Evolutionary conservation across 2,888 invertebrate species (phyloP).

Genomic region (Petrolisthes cinctipes): DNA sequence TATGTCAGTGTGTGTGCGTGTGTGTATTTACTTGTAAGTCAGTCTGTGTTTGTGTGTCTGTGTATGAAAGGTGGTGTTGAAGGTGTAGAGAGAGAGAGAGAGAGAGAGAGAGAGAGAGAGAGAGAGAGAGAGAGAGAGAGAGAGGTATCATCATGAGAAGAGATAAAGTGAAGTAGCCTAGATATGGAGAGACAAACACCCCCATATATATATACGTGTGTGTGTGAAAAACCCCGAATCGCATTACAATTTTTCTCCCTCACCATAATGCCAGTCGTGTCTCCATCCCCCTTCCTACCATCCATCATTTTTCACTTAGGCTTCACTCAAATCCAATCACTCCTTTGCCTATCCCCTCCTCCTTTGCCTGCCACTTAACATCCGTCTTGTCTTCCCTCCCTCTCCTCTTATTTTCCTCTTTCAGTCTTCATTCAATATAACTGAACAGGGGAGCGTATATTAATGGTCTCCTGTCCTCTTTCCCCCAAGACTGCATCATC

Average conservation of each 20-base stretch:
- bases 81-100: no score
- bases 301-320: slow-evolving; percentile 26
- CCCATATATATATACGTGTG: neutral
- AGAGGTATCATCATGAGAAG: no score
- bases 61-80: no score
- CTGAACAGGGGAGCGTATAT: neutral
- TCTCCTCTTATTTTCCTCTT: neutral
- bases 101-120: no score
- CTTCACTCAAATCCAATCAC: slow-evolving; percentile 13
- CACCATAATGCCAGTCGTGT: neutral
- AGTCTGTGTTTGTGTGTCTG: no score
- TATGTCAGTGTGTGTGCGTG: no score
- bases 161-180: no score
- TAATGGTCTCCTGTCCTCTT: no score
- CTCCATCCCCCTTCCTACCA: slow-evolving; percentile 8
- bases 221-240: neutral
- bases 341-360: slow-evolving; percentile 1
- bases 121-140: no score
- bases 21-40: no score
- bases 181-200: no score
- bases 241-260: neutral
- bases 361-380: slow-evolving; percentile 11
- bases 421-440: neutral
- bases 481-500: no score
- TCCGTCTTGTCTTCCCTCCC: neutral